Conservation (phyloP, 2,888 invertebrate genomes). For the Lacanobia oleracea region DNA sequence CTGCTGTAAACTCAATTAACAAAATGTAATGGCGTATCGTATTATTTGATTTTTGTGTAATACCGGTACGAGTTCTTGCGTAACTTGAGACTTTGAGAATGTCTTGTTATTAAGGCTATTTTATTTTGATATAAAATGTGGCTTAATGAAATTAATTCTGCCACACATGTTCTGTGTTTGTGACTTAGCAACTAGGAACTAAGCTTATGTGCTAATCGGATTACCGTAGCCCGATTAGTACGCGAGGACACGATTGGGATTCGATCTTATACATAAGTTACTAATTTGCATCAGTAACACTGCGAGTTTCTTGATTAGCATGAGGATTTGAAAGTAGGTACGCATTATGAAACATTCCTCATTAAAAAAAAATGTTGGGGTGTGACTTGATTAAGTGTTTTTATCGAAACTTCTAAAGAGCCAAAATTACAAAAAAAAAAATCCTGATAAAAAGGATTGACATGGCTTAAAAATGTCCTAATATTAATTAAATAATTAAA, state of each 20-base stretch:
- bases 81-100: slow-evolving; percentile 29
- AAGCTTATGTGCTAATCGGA: slow-evolving; percentile 31
- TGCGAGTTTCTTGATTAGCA: slow-evolving; percentile 6
- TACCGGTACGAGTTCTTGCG: slow-evolving; percentile 17
- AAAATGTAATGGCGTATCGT: slow-evolving; percentile 25
- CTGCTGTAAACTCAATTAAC: not conserved
- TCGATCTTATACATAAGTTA: slow-evolving; percentile 19
- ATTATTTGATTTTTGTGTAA: slow-evolving; percentile 15
- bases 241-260: slow-evolving; percentile 36
- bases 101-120: no score
- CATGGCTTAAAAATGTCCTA: not conserved
- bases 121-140: not conserved
- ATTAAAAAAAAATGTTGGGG: not conserved
- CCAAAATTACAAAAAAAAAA: not conserved
- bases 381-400: not conserved
- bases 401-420: not conserved
- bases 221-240: slow-evolving; percentile 21
- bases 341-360: not conserved
- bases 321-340: not conserved
- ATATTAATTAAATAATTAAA: not conserved
- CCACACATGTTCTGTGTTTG: not conserved
- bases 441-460: not conserved
- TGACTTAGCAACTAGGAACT: slow-evolving; percentile 15
- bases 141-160: not conserved
- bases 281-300: slow-evolving; percentile 29